Percentiles rank a stretch among this genome's conserved stretches.
These are phyloP conservation scores for Heliconius hermathena DNA, from an alignment of 1,140 invertebrate species.

Conservation along the genomic window DNA sequence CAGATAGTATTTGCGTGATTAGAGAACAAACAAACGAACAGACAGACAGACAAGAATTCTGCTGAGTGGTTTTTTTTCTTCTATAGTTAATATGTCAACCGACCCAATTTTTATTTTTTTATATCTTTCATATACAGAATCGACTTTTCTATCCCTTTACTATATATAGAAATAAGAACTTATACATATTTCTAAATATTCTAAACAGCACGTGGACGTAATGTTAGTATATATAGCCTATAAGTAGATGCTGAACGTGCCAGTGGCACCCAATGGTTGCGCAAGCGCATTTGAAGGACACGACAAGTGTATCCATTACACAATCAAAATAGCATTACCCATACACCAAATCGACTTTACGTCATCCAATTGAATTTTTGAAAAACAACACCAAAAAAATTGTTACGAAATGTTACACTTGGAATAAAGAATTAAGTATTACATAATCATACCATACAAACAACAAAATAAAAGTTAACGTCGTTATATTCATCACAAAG, in stretches of 20 bases:
- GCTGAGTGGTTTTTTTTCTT: too few species aligned
- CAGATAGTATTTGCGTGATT: too few species aligned
- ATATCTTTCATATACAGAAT: too few species aligned
- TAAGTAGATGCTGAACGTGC: slow-evolving; percentile 2
- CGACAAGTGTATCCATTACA: slow-evolving; percentile 60
- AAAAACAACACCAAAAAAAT: slow-evolving; percentile 49
- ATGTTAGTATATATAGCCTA: neutral
- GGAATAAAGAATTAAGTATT: slow-evolving; percentile 50
- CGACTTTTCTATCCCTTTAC: too few species aligned
- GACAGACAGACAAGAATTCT: too few species aligned
- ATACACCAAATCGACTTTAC: slow-evolving; percentile 50
- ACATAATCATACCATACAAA: slow-evolving; percentile 54
- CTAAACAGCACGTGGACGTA: neutral
- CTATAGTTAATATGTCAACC: too few species aligned
- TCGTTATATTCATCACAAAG: neutral
- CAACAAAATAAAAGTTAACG: slow-evolving; percentile 6
- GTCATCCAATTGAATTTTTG: slow-evolving; percentile 49
- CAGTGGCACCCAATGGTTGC: slow-evolving; percentile 46
- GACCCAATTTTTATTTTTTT: too few species aligned
- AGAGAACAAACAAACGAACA: too few species aligned
- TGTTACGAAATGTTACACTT: slow-evolving; percentile 52
- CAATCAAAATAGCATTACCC: slow-evolving; percentile 56
- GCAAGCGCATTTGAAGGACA: slow-evolving; percentile 53
- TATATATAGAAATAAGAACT: too few species aligned
- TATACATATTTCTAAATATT: neutral